A percentile compares a stretch with the other conserved stretches of the same genome.
phyloP scores from a whole-genome alignment of 2,797 vertebrate species.

The Loriculus beryllinus region DNA sequence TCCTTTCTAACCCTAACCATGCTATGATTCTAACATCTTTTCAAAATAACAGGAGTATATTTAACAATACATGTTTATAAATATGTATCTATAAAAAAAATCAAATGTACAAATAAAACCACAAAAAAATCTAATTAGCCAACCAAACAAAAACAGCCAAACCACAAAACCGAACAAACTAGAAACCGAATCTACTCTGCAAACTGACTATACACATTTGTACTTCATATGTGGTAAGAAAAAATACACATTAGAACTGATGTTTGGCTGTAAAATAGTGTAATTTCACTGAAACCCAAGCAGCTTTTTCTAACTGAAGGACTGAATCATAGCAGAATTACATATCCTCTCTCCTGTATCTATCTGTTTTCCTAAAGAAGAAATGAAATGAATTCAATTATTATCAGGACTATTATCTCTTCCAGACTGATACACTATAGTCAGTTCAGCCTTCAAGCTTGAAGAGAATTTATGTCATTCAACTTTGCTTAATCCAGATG shows the following conservation, averaged over 20 bases:
- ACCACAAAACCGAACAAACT: not conserved
- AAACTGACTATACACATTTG: not conserved
- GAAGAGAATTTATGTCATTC: not conserved
- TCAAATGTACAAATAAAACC: not conserved
- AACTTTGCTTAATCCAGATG: conserved; percentile 5
- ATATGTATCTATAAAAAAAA: not conserved
- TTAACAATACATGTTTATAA: not conserved
- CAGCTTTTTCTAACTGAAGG: not conserved
- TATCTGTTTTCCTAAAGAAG: not conserved
- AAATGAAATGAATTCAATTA: not conserved
- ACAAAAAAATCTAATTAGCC: not conserved
- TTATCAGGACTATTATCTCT: conserved; percentile 1
- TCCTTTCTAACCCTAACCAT: not conserved
- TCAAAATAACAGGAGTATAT: not conserved
- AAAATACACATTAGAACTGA: not conserved
- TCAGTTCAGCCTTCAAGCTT: not conserved
- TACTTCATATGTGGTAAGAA: not conserved
- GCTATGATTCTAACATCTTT: not conserved
- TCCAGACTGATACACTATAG: not conserved
- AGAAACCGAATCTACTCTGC: not conserved
- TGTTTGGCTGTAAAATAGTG: not conserved
- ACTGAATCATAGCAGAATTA: not conserved
- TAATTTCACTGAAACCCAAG: not conserved
- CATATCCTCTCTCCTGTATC: not conserved
- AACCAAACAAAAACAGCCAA: not conserved